phyloP scores from a whole-genome alignment of 2,888 invertebrate genomes.

The Drosophila prolongata region DNA sequence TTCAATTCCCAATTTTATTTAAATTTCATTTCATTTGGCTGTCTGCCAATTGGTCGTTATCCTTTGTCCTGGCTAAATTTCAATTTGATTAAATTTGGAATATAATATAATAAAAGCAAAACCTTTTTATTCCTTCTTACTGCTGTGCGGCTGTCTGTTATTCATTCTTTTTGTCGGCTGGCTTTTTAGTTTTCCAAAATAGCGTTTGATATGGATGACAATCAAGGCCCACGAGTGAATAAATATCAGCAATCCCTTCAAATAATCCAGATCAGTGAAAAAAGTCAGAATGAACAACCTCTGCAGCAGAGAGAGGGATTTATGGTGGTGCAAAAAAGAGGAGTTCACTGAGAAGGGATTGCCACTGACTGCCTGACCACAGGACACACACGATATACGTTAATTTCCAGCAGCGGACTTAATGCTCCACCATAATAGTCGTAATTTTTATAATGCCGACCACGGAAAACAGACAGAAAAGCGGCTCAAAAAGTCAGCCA shows the following conservation, averaged over 20 bases:
- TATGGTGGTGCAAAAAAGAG: not conserved
- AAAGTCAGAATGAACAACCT: conserved; percentile 3
- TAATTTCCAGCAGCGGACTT: conserved; percentile 39
- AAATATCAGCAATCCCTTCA: not conserved
- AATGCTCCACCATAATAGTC: conserved; percentile 43
- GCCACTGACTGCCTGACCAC: conserved; percentile 32
- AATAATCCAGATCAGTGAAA: not conserved
- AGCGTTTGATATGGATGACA: not conserved
- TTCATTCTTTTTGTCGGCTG: conserved; percentile 2
- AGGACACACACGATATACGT: conserved; percentile 19
- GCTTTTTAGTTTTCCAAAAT: conserved; percentile 23
- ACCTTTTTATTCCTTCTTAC: conserved; percentile 11
- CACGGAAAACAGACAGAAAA: conserved; percentile 47
- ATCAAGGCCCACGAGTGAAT: not conserved
- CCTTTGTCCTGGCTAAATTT: conserved; percentile 51
- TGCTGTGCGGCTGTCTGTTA: not conserved
- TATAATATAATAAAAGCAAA: conserved; percentile 35
- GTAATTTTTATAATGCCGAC: conserved; percentile 61
- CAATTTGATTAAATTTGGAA: conserved; percentile 66
- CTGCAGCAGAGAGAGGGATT: not conserved
- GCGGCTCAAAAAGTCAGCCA: conserved; percentile 52
- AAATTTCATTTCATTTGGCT: conserved; percentile 50
- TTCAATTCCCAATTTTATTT: conserved; percentile 42
- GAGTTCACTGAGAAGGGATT: conserved; percentile 3
- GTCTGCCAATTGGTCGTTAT: conserved; percentile 42